Conservation (phyloP, 2,888 invertebrate species). For the Athalia cordata region DNA sequence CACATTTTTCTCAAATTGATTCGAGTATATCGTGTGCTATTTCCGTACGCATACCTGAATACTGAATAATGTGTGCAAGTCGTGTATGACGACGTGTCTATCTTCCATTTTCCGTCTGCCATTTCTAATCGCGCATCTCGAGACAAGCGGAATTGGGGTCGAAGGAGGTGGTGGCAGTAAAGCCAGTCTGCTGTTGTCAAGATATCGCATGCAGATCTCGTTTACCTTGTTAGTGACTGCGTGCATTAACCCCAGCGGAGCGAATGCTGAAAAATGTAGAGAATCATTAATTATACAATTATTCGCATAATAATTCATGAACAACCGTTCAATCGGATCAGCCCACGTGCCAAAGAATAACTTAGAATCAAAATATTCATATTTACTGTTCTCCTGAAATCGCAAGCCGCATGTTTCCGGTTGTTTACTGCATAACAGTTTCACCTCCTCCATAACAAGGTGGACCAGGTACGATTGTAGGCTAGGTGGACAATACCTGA, state of each 20-base stretch:
- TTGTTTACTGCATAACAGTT: slow-evolving; percentile 79
- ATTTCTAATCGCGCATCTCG: slow-evolving; percentile 87
- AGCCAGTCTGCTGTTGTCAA: slow-evolving; percentile 81
- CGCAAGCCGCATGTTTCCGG: slow-evolving; percentile 81
- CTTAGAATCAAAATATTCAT: slow-evolving; percentile 23
- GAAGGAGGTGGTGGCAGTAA: slow-evolving; percentile 78
- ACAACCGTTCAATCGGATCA: background rate
- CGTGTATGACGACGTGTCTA: slow-evolving; percentile 87
- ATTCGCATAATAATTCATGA: background rate
- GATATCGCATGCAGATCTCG: slow-evolving; percentile 81
- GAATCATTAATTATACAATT: background rate
- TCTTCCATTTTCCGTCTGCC: slow-evolving; percentile 94
- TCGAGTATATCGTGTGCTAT: background rate
- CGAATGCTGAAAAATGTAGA: slow-evolving; percentile 77
- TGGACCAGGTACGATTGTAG: slow-evolving; percentile 81
- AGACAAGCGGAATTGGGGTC: slow-evolving; percentile 75
- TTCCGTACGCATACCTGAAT: slow-evolving; percentile 78
- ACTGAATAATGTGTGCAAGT: slow-evolving; percentile 87
- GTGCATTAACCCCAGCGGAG: slow-evolving; percentile 85
- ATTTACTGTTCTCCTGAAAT: slow-evolving; percentile 78
- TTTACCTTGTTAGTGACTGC: slow-evolving; percentile 83
- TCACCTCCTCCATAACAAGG: slow-evolving; percentile 82
- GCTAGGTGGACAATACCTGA: slow-evolving; percentile 83
- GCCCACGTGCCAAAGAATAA: background rate
- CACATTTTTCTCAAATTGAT: background rate